A percentile compares a stretch with the other conserved stretches of the same genome.
These are phyloP conservation scores for Mus pahari DNA, from an alignment of 2,113 vertebrate species.

Conservation along the genomic window DNA sequence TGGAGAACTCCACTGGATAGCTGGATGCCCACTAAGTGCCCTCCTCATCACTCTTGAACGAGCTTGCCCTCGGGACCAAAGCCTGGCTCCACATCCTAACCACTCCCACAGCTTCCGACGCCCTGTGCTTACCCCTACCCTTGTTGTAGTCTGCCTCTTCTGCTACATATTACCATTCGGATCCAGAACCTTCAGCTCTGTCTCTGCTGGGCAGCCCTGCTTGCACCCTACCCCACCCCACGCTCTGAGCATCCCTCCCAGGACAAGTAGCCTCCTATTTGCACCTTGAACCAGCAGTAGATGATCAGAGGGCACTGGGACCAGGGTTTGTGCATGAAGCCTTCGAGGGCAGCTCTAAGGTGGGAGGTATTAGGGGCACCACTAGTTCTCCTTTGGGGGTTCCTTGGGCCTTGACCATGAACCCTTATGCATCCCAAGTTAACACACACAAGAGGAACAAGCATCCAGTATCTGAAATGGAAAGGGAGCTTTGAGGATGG, in stretches of 20 bases:
- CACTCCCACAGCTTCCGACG: neutral
- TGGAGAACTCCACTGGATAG: neutral
- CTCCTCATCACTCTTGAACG: neutral
- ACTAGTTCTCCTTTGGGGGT: neutral
- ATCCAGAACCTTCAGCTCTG: neutral
- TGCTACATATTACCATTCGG: too few relatives aligned
- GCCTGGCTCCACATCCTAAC: neutral
- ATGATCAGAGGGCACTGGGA: neutral
- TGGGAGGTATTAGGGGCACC: neutral
- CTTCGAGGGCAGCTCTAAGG: neutral
- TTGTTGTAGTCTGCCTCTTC: neutral
- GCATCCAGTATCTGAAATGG: neutral
- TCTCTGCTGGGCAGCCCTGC: neutral
- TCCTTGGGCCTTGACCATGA: neutral
- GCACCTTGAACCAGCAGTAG: neutral
- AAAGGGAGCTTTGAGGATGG: neutral
- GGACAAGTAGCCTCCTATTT: neutral
- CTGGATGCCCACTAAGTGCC: neutral
- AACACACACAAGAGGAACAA: neutral
- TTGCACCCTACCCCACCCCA: neutral
- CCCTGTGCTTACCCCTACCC: neutral
- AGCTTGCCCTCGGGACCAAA: neutral
- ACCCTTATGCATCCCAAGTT: neutral
- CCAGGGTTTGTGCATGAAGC: neutral
- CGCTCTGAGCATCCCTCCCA: neutral